Percentiles rank a stretch among this genome's conserved stretches.
Evolutionary conservation across 1,140 invertebrate genomes (phyloP).

Genomic region (Drosophila persimilis): DNA sequence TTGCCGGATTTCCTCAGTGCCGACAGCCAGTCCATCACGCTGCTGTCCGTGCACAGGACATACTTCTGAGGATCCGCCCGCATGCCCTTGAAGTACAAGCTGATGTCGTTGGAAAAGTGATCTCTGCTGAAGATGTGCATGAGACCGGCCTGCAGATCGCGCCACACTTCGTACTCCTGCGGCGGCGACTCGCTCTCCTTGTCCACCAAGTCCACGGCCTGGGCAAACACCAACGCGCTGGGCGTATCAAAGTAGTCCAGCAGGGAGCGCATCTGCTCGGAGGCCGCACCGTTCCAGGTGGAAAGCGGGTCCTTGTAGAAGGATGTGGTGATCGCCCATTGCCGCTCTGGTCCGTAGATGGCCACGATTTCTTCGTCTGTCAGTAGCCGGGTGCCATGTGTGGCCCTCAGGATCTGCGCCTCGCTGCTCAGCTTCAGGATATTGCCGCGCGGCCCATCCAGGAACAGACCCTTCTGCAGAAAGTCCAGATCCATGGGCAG

Average conservation of each 20-base stretch:
- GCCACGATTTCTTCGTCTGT: slow-evolving; percentile 85
- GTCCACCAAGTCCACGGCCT: slow-evolving; percentile 89
- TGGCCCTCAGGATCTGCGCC: slow-evolving; percentile 87
- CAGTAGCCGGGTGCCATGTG: slow-evolving; percentile 88
- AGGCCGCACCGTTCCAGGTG: slow-evolving; percentile 86
- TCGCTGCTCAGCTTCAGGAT: slow-evolving; percentile 86
- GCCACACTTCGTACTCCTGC: slow-evolving; percentile 86
- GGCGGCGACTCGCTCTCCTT: slow-evolving; percentile 22
- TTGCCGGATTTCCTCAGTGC: slow-evolving; percentile 84
- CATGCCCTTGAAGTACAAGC: slow-evolving; percentile 86
- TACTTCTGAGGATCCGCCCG: slow-evolving; percentile 87
- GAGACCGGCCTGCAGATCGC: slow-evolving; percentile 87
- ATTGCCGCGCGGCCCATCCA: slow-evolving; percentile 90
- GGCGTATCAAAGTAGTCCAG: slow-evolving; percentile 92
- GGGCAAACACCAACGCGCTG: slow-evolving; percentile 87
- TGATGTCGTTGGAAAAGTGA: slow-evolving; percentile 85
- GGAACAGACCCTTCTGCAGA: slow-evolving; percentile 89
- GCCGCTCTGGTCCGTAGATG: slow-evolving; percentile 86
- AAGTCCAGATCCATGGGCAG: slow-evolving; percentile 85
- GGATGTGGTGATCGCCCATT: slow-evolving; percentile 85
- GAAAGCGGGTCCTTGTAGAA: slow-evolving; percentile 85
- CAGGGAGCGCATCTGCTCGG: slow-evolving; percentile 86
- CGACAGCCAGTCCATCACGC: slow-evolving; percentile 87
- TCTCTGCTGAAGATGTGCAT: slow-evolving; percentile 86
- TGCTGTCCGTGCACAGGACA: slow-evolving; percentile 85